A percentile compares a stretch with the other conserved stretches of the same genome.
phyloP scores from a whole-genome alignment of 2,113 vertebrate genomes.

The Laticauda laticaudata region DNA sequence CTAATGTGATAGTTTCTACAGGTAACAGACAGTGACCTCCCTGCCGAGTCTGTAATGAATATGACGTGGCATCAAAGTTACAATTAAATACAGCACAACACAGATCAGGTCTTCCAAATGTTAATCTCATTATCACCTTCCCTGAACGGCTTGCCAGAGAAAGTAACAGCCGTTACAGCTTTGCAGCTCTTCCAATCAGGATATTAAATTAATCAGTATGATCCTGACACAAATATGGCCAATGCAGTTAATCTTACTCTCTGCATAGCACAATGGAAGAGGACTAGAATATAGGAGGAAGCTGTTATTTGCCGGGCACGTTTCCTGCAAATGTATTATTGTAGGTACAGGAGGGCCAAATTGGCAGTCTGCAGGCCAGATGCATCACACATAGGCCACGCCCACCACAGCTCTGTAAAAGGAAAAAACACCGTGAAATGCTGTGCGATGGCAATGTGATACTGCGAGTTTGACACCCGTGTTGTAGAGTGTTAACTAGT shows the following conservation, averaged over 20 bases:
- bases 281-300: not conserved
- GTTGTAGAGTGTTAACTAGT: slow-evolving; percentile 23
- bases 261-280: slow-evolving; percentile 39
- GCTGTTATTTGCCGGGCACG: slow-evolving; percentile 2
- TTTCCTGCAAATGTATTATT: not conserved
- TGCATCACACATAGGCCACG: too few relatives aligned
- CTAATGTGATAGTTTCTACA: slow-evolving; percentile 46
- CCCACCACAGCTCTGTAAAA: too few relatives aligned
- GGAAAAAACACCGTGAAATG: too few relatives aligned
- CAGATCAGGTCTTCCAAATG: slow-evolving; percentile 72
- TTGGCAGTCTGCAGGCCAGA: too few relatives aligned
- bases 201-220: slow-evolving; percentile 75
- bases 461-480: fast-evolving
- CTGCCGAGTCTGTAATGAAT: slow-evolving; percentile 56
- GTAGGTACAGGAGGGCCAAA: not conserved
- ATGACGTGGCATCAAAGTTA: slow-evolving; percentile 70
- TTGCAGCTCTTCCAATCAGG: slow-evolving; percentile 71
- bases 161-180: slow-evolving; percentile 76
- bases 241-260: slow-evolving; percentile 63
- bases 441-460: too few relatives aligned
- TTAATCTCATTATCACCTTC: slow-evolving; percentile 79
- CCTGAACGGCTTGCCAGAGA: slow-evolving; percentile 71
- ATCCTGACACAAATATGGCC: slow-evolving; percentile 63
- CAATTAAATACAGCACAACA: slow-evolving; percentile 75
- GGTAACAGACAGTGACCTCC: slow-evolving; percentile 46